A percentile compares a stretch with the other conserved stretches of the same genome.
These are phyloP conservation scores for Oncorhynchus kisutch DNA, from an alignment of 2,113 vertebrate species.

Conservation along the genomic window DNA sequence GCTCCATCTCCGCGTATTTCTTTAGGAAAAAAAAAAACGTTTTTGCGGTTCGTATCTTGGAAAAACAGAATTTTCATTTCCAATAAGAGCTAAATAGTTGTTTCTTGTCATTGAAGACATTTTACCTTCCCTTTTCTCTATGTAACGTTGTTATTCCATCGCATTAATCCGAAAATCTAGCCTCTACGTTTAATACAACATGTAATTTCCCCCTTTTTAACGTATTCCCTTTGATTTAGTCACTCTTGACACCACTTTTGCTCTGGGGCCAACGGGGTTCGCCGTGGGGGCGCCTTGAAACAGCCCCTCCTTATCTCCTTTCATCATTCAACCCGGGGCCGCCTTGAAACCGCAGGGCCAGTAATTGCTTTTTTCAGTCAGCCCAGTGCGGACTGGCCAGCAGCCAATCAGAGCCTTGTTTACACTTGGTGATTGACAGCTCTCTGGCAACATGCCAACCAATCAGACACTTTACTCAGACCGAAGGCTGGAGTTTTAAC, in stretches of 20 bases:
- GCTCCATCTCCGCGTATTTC: slow-evolving; percentile 20
- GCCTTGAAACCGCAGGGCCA: slow-evolving; percentile 92
- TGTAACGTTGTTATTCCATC: slow-evolving; percentile 63
- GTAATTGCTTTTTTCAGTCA: slow-evolving; percentile 97
- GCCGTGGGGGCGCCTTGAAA: slow-evolving; percentile 87
- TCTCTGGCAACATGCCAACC: slow-evolving; percentile 82
- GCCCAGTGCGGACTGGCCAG: slow-evolving; percentile 91
- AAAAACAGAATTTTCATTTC: slow-evolving; percentile 12
- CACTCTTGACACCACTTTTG: slow-evolving; percentile 84
- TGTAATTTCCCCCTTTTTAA: slow-evolving; percentile 77
- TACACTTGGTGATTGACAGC: slow-evolving; percentile 93
- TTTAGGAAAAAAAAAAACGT: too few relatives aligned
- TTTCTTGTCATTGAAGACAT: slow-evolving; percentile 35
- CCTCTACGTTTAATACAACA: slow-evolving; percentile 73
- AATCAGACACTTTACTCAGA: slow-evolving; percentile 68
- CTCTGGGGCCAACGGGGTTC: slow-evolving; percentile 82
- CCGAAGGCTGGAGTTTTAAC: slow-evolving; percentile 72
- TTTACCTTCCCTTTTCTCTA: slow-evolving; percentile 55
- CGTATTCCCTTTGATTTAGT: slow-evolving; percentile 88
- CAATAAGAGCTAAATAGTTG: slow-evolving; percentile 23
- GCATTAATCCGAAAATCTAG: slow-evolving; percentile 60
- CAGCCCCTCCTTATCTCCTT: slow-evolving; percentile 87
- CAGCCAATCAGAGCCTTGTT: slow-evolving; percentile 98
- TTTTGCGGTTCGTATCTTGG: slow-evolving; percentile 29
- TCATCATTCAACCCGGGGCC: slow-evolving; percentile 85